These are phyloP conservation scores for Cynodonichthys magdalenae DNA, from an alignment of 2,797 vertebrate species.

Conservation along the genomic window DNA sequence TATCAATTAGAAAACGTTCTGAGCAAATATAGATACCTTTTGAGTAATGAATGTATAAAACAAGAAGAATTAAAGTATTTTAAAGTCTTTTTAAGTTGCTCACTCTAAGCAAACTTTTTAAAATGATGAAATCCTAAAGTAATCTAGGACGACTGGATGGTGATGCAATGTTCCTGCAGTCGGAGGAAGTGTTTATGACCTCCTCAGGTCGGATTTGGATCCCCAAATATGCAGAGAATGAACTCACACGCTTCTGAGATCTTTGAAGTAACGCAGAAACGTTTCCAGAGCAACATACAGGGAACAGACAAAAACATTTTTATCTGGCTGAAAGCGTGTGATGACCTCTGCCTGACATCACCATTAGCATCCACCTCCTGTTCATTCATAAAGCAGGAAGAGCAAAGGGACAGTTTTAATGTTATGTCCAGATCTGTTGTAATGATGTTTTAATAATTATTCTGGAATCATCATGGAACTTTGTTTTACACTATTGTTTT, in stretches of 20 bases:
- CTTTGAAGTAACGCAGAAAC: constrained; percentile 44
- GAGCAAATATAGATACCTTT: too few species aligned
- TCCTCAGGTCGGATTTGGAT: constrained; percentile 29
- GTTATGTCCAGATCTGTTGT: neutral
- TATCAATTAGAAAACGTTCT: too few species aligned
- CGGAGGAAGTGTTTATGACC: constrained; percentile 8
- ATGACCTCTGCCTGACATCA: constrained; percentile 7
- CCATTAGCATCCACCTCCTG: constrained; percentile 18
- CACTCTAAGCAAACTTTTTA: too few species aligned
- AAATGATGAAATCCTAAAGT: too few species aligned
- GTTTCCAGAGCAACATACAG: constrained; percentile 13
- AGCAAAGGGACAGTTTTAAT: neutral
- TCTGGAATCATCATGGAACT: too few species aligned
- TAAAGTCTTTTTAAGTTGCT: too few species aligned
- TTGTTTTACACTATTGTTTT: too few species aligned
- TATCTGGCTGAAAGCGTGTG: constrained; percentile 31
- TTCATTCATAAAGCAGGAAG: constrained; percentile 21
- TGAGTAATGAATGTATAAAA: too few species aligned
- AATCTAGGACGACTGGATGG: constrained; percentile 7
- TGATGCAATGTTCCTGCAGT: constrained; percentile 26
- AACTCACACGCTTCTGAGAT: constrained; percentile 10
- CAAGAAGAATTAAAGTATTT: too few species aligned
- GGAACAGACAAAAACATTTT: constrained; percentile 33
- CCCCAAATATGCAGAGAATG: constrained; percentile 46
- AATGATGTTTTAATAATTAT: neutral